Percentiles rank a stretch among this genome's conserved stretches.
phyloP scores from a whole-genome alignment of 2,113 vertebrate genomes.

The Scomber scombrus region DNA sequence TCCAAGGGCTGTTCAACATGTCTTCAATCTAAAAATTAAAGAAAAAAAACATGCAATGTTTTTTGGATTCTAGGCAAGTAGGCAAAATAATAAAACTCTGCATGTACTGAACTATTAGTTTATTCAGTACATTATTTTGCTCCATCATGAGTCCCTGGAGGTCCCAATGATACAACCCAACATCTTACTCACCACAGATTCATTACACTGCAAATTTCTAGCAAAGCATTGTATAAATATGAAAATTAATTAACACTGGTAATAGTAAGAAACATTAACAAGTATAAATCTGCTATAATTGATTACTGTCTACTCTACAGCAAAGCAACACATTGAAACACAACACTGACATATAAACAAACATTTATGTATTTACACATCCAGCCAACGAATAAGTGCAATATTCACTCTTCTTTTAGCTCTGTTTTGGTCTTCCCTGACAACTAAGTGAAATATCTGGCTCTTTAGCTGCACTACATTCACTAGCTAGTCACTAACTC shows the following conservation, averaged over 20 bases:
- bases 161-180: not conserved
- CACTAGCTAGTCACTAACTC: not conserved
- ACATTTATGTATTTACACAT: no score
- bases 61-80: not conserved
- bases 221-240: slow-evolving; percentile 12
- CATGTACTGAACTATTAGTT: not conserved
- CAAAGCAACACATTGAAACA: no score
- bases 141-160: not conserved
- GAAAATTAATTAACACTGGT: not conserved
- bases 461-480: not conserved
- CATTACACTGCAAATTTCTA: not conserved
- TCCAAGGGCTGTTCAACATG: slow-evolving; percentile 10
- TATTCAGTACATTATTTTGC: not conserved
- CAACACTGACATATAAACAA: no score
- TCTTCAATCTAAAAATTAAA: slow-evolving; percentile 18
- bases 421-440: not conserved
- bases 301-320: no score
- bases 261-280: not conserved
- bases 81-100: not conserved
- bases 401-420: no score
- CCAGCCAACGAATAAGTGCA: not conserved
- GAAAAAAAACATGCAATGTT: slow-evolving; percentile 4
- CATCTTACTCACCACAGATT: not conserved
- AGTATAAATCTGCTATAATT: no score
- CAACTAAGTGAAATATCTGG: not conserved